Percentiles rank a stretch among this genome's conserved stretches.
These are phyloP conservation scores for Ceramica pisi DNA, from an alignment of 2,888 invertebrate species.

Conservation along the genomic window DNA sequence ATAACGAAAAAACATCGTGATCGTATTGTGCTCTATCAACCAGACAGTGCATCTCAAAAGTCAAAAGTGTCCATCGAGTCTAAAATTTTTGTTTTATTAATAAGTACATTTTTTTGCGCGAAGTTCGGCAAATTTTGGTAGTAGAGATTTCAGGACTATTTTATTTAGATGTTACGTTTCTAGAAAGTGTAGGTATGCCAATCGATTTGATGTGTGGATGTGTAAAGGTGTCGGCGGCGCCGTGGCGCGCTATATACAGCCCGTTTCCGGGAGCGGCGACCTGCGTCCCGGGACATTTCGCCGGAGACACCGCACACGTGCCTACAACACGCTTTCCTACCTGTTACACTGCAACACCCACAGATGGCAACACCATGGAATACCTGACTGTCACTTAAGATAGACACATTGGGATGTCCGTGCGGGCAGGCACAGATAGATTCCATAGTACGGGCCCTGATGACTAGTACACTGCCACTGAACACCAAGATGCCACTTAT, in stretches of 20 bases:
- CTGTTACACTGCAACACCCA: slow-evolving; percentile 3
- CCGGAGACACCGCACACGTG: slow-evolving; percentile 50
- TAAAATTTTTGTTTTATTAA: not conserved
- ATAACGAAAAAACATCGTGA: slow-evolving; percentile 2
- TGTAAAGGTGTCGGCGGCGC: slow-evolving; percentile 59
- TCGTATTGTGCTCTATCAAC: not conserved
- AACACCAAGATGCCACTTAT: not conserved
- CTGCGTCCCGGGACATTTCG: slow-evolving; percentile 70
- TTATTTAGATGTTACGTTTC: not conserved
- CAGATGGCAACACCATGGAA: not conserved
- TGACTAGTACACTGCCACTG: not conserved
- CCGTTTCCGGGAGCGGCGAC: slow-evolving; percentile 82
- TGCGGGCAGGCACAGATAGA: not conserved
- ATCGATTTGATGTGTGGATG: slow-evolving; percentile 32
- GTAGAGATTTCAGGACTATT: not conserved
- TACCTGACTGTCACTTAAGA: not conserved
- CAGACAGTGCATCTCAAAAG: not conserved
- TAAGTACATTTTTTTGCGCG: not conserved
- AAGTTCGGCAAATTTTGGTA: not conserved
- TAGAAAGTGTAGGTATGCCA: slow-evolving; percentile 12
- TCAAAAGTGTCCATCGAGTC: not conserved
- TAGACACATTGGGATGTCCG: not conserved
- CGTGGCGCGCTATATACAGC: slow-evolving; percentile 75
- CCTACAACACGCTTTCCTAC: slow-evolving; percentile 19
- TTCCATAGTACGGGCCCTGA: not conserved